Evolutionary conservation across 1,140 invertebrate species (phyloP).

Genomic region (Druon quercuslanigerum): DNA sequence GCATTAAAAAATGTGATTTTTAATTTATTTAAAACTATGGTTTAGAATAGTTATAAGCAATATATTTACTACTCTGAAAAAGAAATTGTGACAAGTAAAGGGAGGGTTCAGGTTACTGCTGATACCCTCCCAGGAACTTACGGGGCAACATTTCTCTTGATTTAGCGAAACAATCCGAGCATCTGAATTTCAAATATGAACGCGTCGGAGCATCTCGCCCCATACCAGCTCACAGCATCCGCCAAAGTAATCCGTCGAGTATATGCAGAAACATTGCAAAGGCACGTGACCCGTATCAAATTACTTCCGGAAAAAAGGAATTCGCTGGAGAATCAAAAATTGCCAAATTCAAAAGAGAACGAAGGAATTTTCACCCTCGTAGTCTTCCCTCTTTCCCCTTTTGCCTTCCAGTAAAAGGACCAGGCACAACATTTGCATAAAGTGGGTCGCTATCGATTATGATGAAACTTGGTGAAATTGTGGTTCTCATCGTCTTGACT

Average conservation of each 20-base stretch:
- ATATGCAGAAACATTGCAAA: conserved; percentile 29
- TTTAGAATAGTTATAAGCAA: no score
- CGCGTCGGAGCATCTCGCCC: conserved; percentile 34
- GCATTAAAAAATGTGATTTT: no score
- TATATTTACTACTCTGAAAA: background rate
- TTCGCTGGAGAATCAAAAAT: background rate
- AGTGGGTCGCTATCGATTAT: no score
- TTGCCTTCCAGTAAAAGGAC: conserved; percentile 10
- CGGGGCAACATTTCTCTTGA: conserved; percentile 67
- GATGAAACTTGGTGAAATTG: no score
- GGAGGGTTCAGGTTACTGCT: background rate
- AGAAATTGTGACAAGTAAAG: background rate
- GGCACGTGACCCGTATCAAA: conserved; percentile 44
- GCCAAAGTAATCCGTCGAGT: conserved; percentile 18
- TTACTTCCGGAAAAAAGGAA: conserved; percentile 35
- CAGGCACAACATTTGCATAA: background rate
- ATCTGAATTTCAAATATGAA: conserved; percentile 68
- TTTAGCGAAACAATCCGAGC: conserved; percentile 67
- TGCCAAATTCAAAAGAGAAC: no score
- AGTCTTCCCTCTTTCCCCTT: background rate
- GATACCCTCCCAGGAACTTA: conserved; percentile 52
- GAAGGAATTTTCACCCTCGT: background rate
- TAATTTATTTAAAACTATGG: no score
- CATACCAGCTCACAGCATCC: conserved; percentile 4
- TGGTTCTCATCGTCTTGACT: no score